Evolutionary conservation across 2,888 invertebrate genomes (phyloP).

Genomic region (Periphyllus acericola): DNA sequence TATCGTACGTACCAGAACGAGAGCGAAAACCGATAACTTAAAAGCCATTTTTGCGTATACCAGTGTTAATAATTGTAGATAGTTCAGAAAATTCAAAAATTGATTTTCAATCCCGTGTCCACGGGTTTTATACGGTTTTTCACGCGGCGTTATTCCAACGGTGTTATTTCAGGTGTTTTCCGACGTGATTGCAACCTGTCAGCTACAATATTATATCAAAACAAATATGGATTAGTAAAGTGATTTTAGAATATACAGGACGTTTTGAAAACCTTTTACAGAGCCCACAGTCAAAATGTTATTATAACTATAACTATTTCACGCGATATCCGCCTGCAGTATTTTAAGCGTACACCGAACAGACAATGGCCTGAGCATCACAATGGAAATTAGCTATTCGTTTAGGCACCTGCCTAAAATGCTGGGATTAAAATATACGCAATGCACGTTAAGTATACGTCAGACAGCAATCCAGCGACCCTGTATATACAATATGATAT

Average conservation of each 20-base stretch:
- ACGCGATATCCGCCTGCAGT: background rate
- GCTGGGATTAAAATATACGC: no score
- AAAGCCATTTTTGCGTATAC: conserved; percentile 7
- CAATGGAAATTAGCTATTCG: no score
- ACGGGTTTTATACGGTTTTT: conserved; percentile 46
- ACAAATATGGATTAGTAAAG: conserved; percentile 16
- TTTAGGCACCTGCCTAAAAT: no score
- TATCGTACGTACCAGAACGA: conserved; percentile 32
- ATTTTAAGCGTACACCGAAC: no score
- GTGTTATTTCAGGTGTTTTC: conserved; percentile 47
- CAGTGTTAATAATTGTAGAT: background rate
- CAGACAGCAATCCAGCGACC: background rate
- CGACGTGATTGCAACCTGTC: conserved; percentile 16
- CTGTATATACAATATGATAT: background rate
- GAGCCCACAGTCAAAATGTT: background rate
- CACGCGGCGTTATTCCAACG: background rate
- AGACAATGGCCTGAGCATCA: no score
- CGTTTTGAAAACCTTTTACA: background rate
- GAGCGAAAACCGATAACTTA: background rate
- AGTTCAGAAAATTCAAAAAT: background rate
- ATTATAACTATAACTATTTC: background rate
- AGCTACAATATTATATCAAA: background rate
- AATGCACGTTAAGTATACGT: no score
- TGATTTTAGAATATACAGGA: background rate
- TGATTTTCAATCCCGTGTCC: background rate